Evolutionary conservation across 2,888 invertebrate species (phyloP).

Genomic region (Watsonalla binaria): DNA sequence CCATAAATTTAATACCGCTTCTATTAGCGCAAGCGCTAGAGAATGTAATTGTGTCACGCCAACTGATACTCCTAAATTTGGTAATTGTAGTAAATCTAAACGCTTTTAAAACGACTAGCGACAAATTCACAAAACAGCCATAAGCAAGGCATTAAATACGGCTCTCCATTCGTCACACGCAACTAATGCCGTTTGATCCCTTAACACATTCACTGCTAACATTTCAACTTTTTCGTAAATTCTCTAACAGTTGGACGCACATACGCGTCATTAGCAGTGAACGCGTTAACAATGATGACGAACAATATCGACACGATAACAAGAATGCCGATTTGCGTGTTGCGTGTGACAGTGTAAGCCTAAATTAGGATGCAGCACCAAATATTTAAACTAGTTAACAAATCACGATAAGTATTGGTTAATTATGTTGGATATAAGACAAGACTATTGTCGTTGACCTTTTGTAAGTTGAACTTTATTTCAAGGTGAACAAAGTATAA

Average conservation of each 20-base stretch:
- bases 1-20: too few species aligned
- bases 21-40: too few species aligned
- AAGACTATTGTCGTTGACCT: neutral
- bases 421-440: neutral
- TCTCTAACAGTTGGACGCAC: too few species aligned
- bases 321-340: neutral
- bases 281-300: too few species aligned
- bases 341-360: neutral
- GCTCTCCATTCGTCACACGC: neutral
- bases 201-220: too few species aligned
- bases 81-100: neutral
- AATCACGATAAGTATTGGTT: neutral
- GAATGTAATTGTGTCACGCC: too few species aligned
- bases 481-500: neutral
- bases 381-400: conserved; percentile 3
- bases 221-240: too few species aligned
- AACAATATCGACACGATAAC: too few species aligned
- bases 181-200: neutral
- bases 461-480: neutral
- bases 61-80: neutral
- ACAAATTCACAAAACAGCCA: conserved; percentile 1
- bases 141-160: neutral
- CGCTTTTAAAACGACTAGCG: neutral
- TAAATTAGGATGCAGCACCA: conserved; percentile 10
- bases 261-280: too few species aligned